These are phyloP conservation scores for Rhynchomys soricoides DNA, from an alignment of 2,113 vertebrate genomes.

Conservation along the genomic window DNA sequence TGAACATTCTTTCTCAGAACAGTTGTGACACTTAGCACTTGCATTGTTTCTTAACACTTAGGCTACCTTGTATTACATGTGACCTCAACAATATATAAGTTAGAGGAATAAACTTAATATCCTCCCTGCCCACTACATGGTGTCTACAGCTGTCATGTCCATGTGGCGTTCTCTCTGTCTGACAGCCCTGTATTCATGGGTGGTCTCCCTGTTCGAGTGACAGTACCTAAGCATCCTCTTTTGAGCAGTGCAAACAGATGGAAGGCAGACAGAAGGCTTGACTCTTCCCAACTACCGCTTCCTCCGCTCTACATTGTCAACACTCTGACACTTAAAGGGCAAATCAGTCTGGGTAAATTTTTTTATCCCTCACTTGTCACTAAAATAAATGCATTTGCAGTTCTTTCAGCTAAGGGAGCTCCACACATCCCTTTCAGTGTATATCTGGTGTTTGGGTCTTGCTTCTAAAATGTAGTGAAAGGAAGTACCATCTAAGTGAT, in stretches of 20 bases:
- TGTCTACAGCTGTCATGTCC: neutral
- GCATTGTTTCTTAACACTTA: neutral
- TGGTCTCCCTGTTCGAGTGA: neutral
- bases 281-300: neutral
- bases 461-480: slow-evolving; percentile 32
- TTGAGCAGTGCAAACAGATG: neutral
- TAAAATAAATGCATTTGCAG: slow-evolving; percentile 53
- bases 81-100: neutral
- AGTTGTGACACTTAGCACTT: neutral
- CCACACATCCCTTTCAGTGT: slow-evolving; percentile 10
- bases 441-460: slow-evolving; percentile 24
- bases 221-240: neutral
- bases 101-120: neutral
- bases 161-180: neutral
- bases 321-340: slow-evolving; percentile 4
- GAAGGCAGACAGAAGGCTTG: neutral
- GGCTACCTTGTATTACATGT: neutral
- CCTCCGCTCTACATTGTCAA: neutral
- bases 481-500: slow-evolving; percentile 7
- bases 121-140: neutral
- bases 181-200: neutral
- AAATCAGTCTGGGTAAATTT: neutral
- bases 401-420: slow-evolving; percentile 36
- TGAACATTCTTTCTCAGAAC: too few relatives aligned
- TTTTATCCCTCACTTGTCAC: slow-evolving; percentile 43